Evolutionary conservation across 2,797 vertebrate species (phyloP), one percentile per base, ranked within the genome.

Genomic region (Tapirus indicus): DNA sequence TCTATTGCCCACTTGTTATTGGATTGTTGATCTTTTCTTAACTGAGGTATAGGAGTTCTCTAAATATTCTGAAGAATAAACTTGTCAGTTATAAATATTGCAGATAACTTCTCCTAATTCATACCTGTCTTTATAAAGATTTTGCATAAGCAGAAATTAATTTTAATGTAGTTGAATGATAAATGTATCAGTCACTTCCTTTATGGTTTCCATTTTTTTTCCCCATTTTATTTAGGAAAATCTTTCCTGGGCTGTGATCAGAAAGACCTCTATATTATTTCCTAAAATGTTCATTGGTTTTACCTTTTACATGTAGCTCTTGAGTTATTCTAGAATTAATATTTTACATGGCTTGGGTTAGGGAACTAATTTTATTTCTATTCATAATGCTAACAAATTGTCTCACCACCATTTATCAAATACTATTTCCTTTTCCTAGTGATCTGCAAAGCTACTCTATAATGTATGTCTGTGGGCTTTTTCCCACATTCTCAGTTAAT

Each of bases 121-220:
- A 52, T 72, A 72, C 35, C 83, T n/a, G 9, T n/a, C 21, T 64
- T 90, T 66, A 54, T 62, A 68, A 90, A 77, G 25, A 86, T 75
- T 95, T 92, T 82, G 10, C 60, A 29, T 78, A 71, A 71, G 20
- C 54, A 77, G 16, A 94, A 77, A 47, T 60, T 77, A 80, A 87
- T 79, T 95, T 95, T 78, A 95, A 86, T 90, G 10, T 52, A 83
- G 14, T 77, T 66, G 72, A 88, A 62, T 60, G 41, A 29, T 94
- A 78, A 44, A 93, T 85, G 0, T 68, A 35, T 89, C 41, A 54
- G 38, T 85, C 21, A 69, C 83, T 86, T 92, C 13, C 64, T 84
- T 93, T 93, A n/a, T 82, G 41, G 52, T 74, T 93, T 62, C 17
- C 9, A 44, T 69, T 52, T 35, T 44, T 52, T 69, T 49, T 47